Conservation (phyloP, 35 echinoderm and acorn worm genomes). For the Ptychodera flava region DNA sequence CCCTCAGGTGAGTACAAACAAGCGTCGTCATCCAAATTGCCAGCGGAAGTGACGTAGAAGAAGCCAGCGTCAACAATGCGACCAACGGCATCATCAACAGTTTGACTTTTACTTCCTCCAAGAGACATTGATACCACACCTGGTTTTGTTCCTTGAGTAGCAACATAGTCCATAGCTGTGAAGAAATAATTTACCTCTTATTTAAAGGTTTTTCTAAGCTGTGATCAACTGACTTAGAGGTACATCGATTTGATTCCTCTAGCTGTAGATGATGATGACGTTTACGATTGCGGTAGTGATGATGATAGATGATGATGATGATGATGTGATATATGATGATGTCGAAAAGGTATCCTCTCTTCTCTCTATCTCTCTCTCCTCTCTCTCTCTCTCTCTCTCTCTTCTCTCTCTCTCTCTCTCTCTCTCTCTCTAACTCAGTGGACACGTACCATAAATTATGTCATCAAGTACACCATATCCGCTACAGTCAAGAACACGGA, state of each 20-base stretch:
- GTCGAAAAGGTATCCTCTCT: too few relatives aligned
- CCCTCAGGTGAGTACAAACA: conserved; percentile 23
- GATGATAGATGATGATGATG: too few relatives aligned
- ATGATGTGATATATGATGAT: too few relatives aligned
- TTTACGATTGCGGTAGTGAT: too few relatives aligned
- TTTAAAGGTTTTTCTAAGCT: neutral
- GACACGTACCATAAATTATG: neutral
- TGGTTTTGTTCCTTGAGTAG: neutral
- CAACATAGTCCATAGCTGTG: conserved; percentile 38
- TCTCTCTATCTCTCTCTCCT: neutral
- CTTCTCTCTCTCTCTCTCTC: neutral
- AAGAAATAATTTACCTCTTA: neutral
- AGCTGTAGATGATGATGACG: too few relatives aligned
- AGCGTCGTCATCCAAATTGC: conserved; percentile 34
- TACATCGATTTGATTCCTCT: too few relatives aligned
- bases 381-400: neutral
- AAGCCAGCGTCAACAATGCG: conserved; percentile 12
- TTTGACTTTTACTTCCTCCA: conserved; percentile 7
- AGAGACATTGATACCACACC: conserved; percentile 50
- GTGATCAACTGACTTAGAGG: neutral
- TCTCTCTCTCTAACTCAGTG: neutral
- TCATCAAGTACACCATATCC: neutral
- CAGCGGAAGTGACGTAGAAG: conserved; percentile 10
- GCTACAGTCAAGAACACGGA: neutral
- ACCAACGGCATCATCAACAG: conserved; percentile 25